phyloP scores from a whole-genome alignment of 2,797 vertebrate genomes.

The Pipistrellus nathusii region DNA sequence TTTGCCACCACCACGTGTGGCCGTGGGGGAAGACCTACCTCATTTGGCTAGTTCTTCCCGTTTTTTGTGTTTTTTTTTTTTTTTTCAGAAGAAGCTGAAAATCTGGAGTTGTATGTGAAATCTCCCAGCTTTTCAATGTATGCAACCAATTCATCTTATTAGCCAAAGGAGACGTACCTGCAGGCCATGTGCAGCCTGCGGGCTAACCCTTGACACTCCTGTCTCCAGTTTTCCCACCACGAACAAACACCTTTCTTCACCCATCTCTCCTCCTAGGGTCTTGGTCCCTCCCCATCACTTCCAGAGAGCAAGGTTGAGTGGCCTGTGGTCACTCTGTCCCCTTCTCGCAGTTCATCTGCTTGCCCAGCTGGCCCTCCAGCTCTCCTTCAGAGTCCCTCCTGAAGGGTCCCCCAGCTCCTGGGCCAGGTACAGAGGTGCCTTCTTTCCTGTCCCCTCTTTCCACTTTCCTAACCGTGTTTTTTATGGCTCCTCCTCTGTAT shows the following conservation, averaged over 20 bases:
- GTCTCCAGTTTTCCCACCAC: background rate
- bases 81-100: background rate
- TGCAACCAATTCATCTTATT: background rate
- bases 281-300: background rate
- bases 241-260: background rate
- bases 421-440: background rate
- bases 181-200: background rate
- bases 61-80: too few relatives aligned
- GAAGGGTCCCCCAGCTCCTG: background rate
- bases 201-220: background rate
- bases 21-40: rapidly evolving
- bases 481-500: background rate
- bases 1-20: background rate
- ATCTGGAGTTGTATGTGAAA: background rate
- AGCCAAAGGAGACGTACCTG: background rate
- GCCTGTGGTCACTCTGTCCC: background rate
- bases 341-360: background rate
- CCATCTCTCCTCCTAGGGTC: background rate
- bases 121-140: background rate
- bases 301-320: background rate
- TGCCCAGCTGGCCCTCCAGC: background rate
- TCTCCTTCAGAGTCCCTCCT: background rate
- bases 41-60: background rate
- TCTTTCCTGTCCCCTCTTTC: background rate
- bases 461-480: background rate